Percentiles rank a stretch among this genome's conserved stretches.
Conservation (phyloP, 1,140 invertebrate species). For the Uloborus diversus region DNA sequence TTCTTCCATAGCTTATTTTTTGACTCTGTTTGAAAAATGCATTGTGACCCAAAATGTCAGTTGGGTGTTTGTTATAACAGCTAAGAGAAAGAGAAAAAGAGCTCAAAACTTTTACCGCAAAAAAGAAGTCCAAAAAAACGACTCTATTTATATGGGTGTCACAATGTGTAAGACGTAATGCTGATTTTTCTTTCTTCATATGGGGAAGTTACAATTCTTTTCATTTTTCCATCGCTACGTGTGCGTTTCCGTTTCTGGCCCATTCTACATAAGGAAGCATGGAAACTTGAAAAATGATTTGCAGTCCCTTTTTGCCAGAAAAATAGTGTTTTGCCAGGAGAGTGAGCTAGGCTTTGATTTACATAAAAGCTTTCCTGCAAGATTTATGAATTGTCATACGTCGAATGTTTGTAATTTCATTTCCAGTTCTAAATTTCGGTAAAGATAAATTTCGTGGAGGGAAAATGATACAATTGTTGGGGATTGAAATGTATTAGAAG, state of each 20-base stretch:
- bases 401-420: too few species aligned
- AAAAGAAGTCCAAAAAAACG: slow-evolving; percentile 2
- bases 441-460: too few species aligned
- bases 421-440: too few species aligned
- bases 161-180: background rate
- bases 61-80: slow-evolving; percentile 41
- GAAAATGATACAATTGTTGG: too few species aligned
- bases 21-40: slow-evolving; percentile 47
- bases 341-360: background rate
- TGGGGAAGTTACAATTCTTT: too few species aligned
- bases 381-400: too few species aligned
- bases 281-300: slow-evolving; percentile 1
- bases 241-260: background rate
- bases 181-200: background rate
- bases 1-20: background rate
- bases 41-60: slow-evolving; percentile 31
- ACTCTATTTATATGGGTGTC: slow-evolving; percentile 46
- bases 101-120: slow-evolving; percentile 16
- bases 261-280: background rate
- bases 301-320: background rate
- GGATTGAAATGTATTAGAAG: too few species aligned
- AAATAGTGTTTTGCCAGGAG: background rate
- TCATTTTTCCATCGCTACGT: too few species aligned
- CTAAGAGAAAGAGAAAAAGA: slow-evolving; percentile 7
- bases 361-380: slow-evolving; percentile 8